A percentile compares a stretch with the other conserved stretches of the same genome.
phyloP scores from a whole-genome alignment of 2,888 invertebrate genomes.

The Euplagia quadripunctaria region DNA sequence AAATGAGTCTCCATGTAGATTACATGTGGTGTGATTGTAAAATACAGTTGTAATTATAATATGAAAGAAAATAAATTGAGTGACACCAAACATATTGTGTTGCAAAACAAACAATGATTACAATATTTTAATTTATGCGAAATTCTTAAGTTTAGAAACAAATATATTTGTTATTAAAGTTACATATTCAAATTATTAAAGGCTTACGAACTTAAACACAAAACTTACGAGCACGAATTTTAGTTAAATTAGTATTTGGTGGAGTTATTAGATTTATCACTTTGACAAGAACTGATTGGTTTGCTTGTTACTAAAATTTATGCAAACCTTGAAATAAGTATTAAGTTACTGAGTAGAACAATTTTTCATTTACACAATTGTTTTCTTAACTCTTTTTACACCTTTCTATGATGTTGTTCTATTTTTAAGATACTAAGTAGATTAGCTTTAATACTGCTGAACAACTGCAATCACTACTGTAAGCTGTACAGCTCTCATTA shows the following conservation, averaged over 20 bases:
- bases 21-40: background rate
- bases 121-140: too few relatives aligned
- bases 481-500: background rate
- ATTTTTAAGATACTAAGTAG: constrained; percentile 11
- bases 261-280: constrained; percentile 59
- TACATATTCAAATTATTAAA: constrained; percentile 1
- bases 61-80: background rate
- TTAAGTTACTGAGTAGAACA: constrained; percentile 30
- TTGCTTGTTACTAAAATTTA: constrained; percentile 57
- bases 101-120: background rate
- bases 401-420: constrained; percentile 14
- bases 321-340: constrained; percentile 42
- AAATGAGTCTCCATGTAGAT: background rate
- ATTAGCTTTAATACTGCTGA: background rate
- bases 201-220: constrained; percentile 31
- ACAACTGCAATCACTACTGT: constrained; percentile 8
- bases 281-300: constrained; percentile 61
- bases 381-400: constrained; percentile 18
- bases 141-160: background rate
- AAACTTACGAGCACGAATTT: constrained; percentile 43
- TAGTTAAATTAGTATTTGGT: constrained; percentile 48
- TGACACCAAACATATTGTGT: background rate
- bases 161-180: background rate
- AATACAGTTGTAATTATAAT: background rate
- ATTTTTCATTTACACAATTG: constrained; percentile 35